Base-by-base conservation (phyloP, 2,797 vertebrate species). In the Acrossocheilus wenchowensis region DNA sequence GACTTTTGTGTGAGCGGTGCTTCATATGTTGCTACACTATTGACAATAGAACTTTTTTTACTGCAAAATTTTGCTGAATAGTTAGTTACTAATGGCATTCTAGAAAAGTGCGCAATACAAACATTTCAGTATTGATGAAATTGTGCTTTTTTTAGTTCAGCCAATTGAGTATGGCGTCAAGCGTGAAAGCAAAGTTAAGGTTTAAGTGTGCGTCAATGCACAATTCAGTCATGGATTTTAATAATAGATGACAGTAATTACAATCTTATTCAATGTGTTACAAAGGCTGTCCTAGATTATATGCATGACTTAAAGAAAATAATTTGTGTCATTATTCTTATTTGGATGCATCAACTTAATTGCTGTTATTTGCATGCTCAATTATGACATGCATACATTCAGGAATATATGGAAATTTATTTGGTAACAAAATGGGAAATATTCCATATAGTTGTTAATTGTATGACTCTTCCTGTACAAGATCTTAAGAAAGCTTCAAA, bases 211-310 rank as follows among this genome's bases (percentile, higher is more conserved):
- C 8, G 2, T 19, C 72, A 74, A 50, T 19, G n/a, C 14, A 50
- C 45, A 48, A 74, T 30, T 52, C 26, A 19, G 17, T 71, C 1
- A 43, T 43, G 23, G 11, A 30, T 74, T 74, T 74, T 74, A 50
- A 34, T 74, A 30, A 74, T 8, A 15, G 41, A 50, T 50, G n/a
- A 50, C 17, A 21, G 48, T 12, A 52, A 36, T 21, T 30, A 50
- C 73, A 75, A 34, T 75, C 72, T 50, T 75, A 50, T 50, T 50
- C 26, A 52, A 75, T 52, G 17, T 21, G 48, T 52, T 75, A 50
- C 9, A 74, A 14, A 26, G 15, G 2, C 14, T 7, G 17, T 75
- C 17, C 26, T 52, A 75, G 26, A 52, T 75, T 75, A 75, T 21
- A 52, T 34, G 48, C 48, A 75, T 11, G 48, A 3, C 3, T 48